These are phyloP conservation scores for Neogobius melanostomus DNA, from an alignment of 2,113 vertebrate species.

Conservation along the genomic window DNA sequence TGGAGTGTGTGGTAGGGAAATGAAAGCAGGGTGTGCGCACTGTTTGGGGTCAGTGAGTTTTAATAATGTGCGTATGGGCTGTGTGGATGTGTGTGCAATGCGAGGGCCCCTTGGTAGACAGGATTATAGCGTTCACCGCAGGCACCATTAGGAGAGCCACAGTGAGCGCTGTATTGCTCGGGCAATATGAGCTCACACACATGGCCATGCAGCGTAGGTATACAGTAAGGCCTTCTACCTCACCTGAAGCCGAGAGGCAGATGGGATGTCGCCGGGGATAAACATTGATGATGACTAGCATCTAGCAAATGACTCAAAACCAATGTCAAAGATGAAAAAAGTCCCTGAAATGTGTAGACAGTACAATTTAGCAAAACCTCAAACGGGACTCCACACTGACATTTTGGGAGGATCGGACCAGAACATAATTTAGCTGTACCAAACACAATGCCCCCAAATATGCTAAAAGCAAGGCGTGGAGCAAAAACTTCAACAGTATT, in stretches of 20 bases:
- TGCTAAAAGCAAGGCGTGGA: too few species aligned
- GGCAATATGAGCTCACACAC: slow-evolving; percentile 56
- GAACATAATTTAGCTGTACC: slow-evolving; percentile 13
- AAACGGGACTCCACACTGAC: slow-evolving; percentile 46
- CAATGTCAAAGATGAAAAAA: too few species aligned
- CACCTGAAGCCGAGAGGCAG: slow-evolving; percentile 53
- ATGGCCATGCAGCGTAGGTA: slow-evolving; percentile 17
- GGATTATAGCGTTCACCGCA: slow-evolving; percentile 68
- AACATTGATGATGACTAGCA: too few species aligned
- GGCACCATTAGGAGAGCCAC: slow-evolving; percentile 64
- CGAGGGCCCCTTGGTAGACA: slow-evolving; percentile 51
- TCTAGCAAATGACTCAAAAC: too few species aligned
- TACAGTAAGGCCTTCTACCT: slow-evolving; percentile 54
- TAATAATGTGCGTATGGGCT: slow-evolving; percentile 54
- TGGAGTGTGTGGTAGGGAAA: slow-evolving; percentile 63
- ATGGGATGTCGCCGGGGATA: slow-evolving; percentile 19
- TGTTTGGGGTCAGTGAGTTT: slow-evolving; percentile 64
- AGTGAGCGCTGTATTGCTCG: slow-evolving; percentile 44
- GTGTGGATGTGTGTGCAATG: slow-evolving; percentile 33
- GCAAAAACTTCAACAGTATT: too few species aligned
- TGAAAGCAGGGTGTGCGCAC: slow-evolving; percentile 61
- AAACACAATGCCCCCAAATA: slow-evolving; percentile 21
- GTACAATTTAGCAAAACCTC: slow-evolving; percentile 52
- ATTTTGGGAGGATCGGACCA: background rate
- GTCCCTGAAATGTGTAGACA: too few species aligned